phyloP scores from a whole-genome alignment of 37 sponge, comb jelly and placozoan species.

The Theonella swinhoei region DNA sequence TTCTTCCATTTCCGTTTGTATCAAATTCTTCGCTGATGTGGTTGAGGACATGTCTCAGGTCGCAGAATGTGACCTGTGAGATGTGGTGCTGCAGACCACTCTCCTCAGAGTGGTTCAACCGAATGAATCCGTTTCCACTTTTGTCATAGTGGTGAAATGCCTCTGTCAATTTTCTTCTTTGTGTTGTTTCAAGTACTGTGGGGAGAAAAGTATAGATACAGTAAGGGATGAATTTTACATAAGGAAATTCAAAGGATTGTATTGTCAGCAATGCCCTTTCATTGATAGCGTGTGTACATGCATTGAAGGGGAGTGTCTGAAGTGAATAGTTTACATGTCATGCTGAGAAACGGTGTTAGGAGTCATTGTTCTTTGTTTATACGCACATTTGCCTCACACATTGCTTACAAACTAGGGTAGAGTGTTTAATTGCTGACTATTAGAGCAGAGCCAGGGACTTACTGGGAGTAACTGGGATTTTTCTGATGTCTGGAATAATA shows the following conservation, averaged over 20 bases:
- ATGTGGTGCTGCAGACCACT: slow-evolving; percentile 1
- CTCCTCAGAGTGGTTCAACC: slow-evolving; percentile 4
- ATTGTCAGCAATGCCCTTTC: background rate
- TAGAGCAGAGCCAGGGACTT: too few relatives aligned
- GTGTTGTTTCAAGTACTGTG: background rate
- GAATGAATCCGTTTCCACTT: background rate
- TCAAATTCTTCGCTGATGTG: slow-evolving; percentile 30
- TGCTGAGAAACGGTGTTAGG: too few relatives aligned
- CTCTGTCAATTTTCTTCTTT: background rate
- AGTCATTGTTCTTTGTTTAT: too few relatives aligned
- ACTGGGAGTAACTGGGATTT: too few relatives aligned
- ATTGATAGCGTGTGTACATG: too few relatives aligned
- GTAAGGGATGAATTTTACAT: background rate
- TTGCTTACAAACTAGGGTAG: too few relatives aligned
- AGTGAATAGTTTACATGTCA: too few relatives aligned
- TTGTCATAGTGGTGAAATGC: slow-evolving; percentile 23
- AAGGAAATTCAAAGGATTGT: background rate
- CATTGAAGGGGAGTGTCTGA: too few relatives aligned
- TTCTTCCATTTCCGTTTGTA: background rate
- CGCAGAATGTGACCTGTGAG: slow-evolving; percentile 5
- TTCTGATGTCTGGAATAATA: background rate
- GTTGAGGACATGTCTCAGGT: slow-evolving; percentile 6
- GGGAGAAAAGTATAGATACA: too few relatives aligned
- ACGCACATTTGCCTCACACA: too few relatives aligned
- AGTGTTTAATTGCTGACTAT: too few relatives aligned